Evolutionary conservation across 2,113 vertebrate genomes (phyloP), one percentile per base, ranked within the genome.

Genomic region (Coregonus clupeaformis): DNA sequence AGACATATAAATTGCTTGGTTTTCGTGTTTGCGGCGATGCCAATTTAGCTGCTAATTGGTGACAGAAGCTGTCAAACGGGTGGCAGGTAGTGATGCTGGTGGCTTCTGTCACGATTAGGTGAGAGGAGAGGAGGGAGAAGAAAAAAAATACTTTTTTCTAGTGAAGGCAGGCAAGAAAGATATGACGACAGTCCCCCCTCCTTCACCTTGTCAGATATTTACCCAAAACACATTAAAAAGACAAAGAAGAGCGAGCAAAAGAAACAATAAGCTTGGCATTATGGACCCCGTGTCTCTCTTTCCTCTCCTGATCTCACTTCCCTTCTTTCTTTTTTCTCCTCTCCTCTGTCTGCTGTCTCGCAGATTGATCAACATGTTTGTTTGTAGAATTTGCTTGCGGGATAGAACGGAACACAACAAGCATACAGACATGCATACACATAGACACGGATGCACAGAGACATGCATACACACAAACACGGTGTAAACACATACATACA

Each of bases 1-100:
- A 91, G 89, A 92, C 90, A 81, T 89, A 90, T 90, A 93, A 92
- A 92, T 89, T 87, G 91, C 90, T 84, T 86, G 72, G 81, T 89
- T 91, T 88, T 86, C 92, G 93, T 96, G 94, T 95, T 97, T 95
- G 95, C 92, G 72, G 94, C 95, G 96, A 94, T 94, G 95, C 96
- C 96, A 97, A 98, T 98, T 98, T 98, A 97, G 95, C 95, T 96
- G 96, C 97, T 99, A 98, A 99, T 99, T 99, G 97, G 96, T 97
- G 97, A 99, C 98, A 99, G 97, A 97, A 98, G 95, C 97, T 98
- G 97, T 98, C 97, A 99, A 95, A 94, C 87, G 96, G 94, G 93
- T 95, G 96, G 95, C 96, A 97, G 95, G 92, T 93, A 95, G 94
- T 93, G 94, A 94, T 95, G 90, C 92, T 88, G 77, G 94, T 93